phyloP scores from a whole-genome alignment of 2,797 vertebrate species.

The Bothrops alternatus region DNA sequence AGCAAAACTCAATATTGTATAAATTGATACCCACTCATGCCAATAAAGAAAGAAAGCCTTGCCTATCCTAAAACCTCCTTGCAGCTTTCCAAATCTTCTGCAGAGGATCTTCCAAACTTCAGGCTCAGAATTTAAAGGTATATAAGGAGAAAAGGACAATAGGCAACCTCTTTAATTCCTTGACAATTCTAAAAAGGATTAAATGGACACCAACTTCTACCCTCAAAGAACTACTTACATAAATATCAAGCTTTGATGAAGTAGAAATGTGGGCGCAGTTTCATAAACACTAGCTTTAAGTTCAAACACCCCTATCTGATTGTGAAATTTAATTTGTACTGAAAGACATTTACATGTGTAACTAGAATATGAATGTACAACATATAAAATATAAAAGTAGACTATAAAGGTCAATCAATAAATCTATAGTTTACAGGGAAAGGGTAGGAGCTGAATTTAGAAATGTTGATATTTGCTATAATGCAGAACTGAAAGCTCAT shows the following conservation, averaged over 20 bases:
- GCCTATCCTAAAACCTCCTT: neutral
- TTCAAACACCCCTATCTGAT: neutral
- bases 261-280: neutral
- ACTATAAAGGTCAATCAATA: neutral
- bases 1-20: neutral
- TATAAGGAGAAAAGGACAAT: neutral
- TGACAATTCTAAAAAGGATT: neutral
- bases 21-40: neutral
- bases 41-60: no score
- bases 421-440: neutral
- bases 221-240: neutral
- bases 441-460: slow-evolving; percentile 19
- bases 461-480: slow-evolving; percentile 33
- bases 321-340: neutral
- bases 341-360: neutral
- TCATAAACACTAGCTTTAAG: neutral
- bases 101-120: neutral
- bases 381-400: neutral
- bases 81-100: neutral
- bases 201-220: neutral
- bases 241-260: neutral
- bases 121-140: neutral
- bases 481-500: slow-evolving; percentile 46
- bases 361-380: neutral
- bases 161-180: no score